Percentiles rank a stretch among this genome's conserved stretches.
phyloP scores from a whole-genome alignment of 2,113 vertebrate species.

The Equus quagga region DNA sequence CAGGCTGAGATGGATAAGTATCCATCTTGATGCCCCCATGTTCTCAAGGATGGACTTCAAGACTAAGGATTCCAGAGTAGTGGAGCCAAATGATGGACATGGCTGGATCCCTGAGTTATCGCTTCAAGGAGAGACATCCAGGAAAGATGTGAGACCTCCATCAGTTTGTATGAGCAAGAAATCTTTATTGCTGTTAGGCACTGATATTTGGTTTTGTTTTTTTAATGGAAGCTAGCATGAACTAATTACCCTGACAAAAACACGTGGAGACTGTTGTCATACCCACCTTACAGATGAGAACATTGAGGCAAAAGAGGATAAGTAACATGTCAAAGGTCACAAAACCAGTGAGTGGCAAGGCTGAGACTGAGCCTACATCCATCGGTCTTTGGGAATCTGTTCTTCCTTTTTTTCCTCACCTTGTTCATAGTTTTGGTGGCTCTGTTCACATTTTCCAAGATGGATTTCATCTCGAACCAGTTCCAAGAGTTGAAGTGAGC shows the following conservation, averaged over 20 bases:
- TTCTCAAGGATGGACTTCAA: not conserved
- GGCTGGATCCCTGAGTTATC: not conserved
- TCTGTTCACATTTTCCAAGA: not conserved
- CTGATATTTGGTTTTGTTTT: not conserved
- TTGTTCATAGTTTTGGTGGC: not conserved
- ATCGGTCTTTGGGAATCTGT: not conserved
- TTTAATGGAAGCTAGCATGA: not conserved
- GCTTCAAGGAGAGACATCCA: not conserved
- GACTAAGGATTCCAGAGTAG: not conserved
- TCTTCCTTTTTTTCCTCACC: not conserved
- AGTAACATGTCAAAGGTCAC: not conserved
- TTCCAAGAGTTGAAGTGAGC: not conserved
- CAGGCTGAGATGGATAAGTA: not conserved
- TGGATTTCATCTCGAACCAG: not conserved
- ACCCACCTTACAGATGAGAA: not conserved
- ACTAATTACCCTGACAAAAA: not conserved
- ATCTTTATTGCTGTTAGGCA: not conserved
- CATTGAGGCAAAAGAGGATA: not conserved
- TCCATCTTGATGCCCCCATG: not conserved
- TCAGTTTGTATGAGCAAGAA: not conserved
- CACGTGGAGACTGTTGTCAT: not conserved
- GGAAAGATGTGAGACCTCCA: not conserved
- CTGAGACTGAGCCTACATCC: not conserved
- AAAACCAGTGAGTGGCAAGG: not conserved
- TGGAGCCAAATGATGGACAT: not conserved